A percentile compares a stretch with the other conserved stretches of the same genome.
These are phyloP conservation scores for Drosophila nannoptera DNA, from an alignment of 1,140 invertebrate genomes.

Conservation along the genomic window DNA sequence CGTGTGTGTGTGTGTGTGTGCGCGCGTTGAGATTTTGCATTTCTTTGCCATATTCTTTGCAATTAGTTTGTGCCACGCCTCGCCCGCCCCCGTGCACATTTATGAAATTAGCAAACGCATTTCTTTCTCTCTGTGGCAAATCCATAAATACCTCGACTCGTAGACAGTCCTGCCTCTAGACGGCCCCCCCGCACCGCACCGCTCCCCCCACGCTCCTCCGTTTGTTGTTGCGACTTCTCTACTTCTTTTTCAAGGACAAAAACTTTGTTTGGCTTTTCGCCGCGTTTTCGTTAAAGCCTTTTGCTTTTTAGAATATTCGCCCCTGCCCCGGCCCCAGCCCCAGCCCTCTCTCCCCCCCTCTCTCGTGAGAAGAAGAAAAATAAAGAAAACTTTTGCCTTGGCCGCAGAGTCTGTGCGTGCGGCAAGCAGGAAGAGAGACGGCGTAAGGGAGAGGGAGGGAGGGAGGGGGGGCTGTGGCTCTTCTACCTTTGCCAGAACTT, in stretches of 20 bases:
- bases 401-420: constrained; percentile 3
- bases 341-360: not conserved
- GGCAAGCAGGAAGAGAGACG: no score
- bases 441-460: no score
- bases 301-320: constrained; percentile 33
- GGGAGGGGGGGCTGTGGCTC: no score
- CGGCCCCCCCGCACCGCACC: not conserved
- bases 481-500: not conserved
- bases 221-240: constrained; percentile 2
- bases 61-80: constrained; percentile 62
- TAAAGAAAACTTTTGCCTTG: constrained; percentile 16
- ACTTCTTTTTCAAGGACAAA: constrained; percentile 71
- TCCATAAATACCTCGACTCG: constrained; percentile 50
- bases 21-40: constrained; percentile 42
- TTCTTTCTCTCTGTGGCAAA: constrained; percentile 55
- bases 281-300: constrained; percentile 65
- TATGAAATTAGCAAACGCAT: constrained; percentile 75
- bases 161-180: constrained; percentile 5
- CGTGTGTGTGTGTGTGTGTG: constrained; percentile 24
- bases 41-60: constrained; percentile 61
- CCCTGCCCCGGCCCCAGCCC: not conserved
- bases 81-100: constrained; percentile 35
- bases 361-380: not conserved
- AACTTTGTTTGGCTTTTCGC: constrained; percentile 65
- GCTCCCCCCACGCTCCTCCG: not conserved